Base-by-base conservation (phyloP, 1,140 invertebrate species). In the Leptopilina boulardi region DNA sequence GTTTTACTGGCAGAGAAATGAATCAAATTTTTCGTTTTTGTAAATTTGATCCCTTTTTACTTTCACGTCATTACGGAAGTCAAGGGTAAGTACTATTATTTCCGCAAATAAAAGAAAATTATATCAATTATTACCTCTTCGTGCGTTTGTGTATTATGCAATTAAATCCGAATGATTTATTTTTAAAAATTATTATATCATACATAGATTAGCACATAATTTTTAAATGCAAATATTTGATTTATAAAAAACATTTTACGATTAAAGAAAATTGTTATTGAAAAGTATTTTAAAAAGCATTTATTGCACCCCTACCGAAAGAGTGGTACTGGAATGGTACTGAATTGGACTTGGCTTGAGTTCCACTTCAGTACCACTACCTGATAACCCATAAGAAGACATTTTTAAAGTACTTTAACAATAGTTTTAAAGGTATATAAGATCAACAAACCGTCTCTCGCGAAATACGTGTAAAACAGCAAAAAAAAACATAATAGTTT, bases 81-180 rank as follows among this genome's bases (percentile, higher is more conserved):
- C 74, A 78, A 41, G 85, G 85, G 85, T 87, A 80, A 83, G 84
- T 73, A 42, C n/a, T 34, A 11, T 8, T 2, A 73, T 13, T 19
- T 19, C n/a, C n/a, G 3, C 56, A 59, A 19, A 74, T 23, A 44
- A 15, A n/a, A 30, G 13, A 59, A 30, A 13, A 13, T 0, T 1
- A 3, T 13, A 26, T 4, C 1, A 56, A 21, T n/a, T 23, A 26
- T 3, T 23, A n/a, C 11, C 1, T 30, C 11, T 30, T 15, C 3
- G 1, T 66, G 21, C 11, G 6, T 30, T 15, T 42, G 9, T 9
- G 9, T 15, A 13, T 70, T 38, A 38, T 79, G 41, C 44, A 26
- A 34, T 66, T 19, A 71, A 56, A 34, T 38, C 3, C 9, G n/a
- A n/a, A n/a, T 23, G 18, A 51, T 5, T 44, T 18, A 15, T 75